Conservation (phyloP, 2,888 invertebrate genomes). For the Myathropa florea region DNA sequence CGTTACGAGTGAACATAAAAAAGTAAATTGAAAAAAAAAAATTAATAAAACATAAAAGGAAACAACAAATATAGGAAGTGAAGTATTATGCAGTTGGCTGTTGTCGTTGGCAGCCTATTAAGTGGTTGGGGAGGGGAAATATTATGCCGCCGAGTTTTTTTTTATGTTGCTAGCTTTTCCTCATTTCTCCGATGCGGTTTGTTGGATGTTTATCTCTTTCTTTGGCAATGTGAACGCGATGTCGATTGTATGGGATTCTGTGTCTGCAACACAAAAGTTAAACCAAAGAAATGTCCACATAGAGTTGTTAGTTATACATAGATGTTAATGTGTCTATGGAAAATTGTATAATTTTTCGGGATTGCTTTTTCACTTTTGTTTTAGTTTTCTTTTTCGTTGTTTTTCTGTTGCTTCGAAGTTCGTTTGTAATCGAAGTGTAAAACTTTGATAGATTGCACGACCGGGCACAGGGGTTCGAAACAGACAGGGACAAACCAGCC, state of each 20-base stretch:
- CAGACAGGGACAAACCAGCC: slow-evolving; percentile 31
- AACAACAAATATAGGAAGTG: slow-evolving; percentile 67
- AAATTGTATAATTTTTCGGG: slow-evolving; percentile 63
- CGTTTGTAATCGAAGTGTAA: slow-evolving; percentile 42
- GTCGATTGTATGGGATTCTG: slow-evolving; percentile 22
- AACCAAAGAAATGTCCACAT: slow-evolving; percentile 50
- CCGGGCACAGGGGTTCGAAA: slow-evolving; percentile 19
- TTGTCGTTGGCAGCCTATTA: slow-evolving; percentile 39
- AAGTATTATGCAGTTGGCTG: slow-evolving; percentile 69
- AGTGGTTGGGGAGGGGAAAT: slow-evolving; percentile 47
- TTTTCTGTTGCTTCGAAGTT: slow-evolving; percentile 44
- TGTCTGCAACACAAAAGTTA: slow-evolving; percentile 60
- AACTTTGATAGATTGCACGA: slow-evolving; percentile 56
- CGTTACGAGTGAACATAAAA: slow-evolving; percentile 54
- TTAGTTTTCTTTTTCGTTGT: slow-evolving; percentile 38
- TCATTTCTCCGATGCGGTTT: slow-evolving; percentile 56
- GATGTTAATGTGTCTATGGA: slow-evolving; percentile 61
- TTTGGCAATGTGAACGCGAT: background rate
- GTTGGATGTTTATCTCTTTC: slow-evolving; percentile 40
- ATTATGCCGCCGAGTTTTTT: slow-evolving; percentile 41
- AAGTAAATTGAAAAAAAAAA: slow-evolving; percentile 12
- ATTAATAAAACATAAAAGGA: too few species aligned
- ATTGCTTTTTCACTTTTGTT: slow-evolving; percentile 62
- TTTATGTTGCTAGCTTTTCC: slow-evolving; percentile 65
- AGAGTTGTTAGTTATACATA: background rate